Base-by-base conservation (phyloP, 2,888 invertebrate species). In the Petrolisthes manimaculis region DNA sequence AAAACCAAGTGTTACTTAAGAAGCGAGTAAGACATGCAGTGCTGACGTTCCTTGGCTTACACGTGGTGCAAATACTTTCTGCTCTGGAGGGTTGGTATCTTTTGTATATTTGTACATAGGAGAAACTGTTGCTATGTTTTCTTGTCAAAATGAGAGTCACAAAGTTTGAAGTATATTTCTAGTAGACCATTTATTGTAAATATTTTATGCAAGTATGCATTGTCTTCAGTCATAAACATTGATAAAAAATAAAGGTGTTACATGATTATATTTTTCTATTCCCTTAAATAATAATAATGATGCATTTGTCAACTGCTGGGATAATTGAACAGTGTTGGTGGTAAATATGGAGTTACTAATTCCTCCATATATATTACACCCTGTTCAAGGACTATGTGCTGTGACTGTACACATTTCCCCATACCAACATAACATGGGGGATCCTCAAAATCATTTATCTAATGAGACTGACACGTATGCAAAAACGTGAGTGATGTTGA, bases 101-200 rank as follows among this genome's bases (percentile, higher is more conserved):
- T 88, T 85, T 89, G 89, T 89, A 89, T 69, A 89, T 89, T 89
- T 89, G 89, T 89, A 89, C 67, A 89, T 89, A 89, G 55, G 75
- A 88, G 85, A 89, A 37, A 86, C 84, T 89, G 89, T 89, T 89
- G 86, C 86, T 89, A 89, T 86, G 89, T 89, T 89, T 89, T 86
- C 89, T 89, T 89, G 89, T 89, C 89, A 89, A 80, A 78, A 86
- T 85, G 85, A 89, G 85, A 89, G 85, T 89, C 89, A 89, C 89
- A 86, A 89, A 89, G 89, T 89, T 89, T 86, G 89, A 89, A 79
- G 89, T 89, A 89, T 89, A 89, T 89, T 89, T 89, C 89, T 89
- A 89, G 89, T 89, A 89, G 89, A 89, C 81, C 81, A 85, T 89
- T 89, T 89, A 89, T 85, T 89, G 89, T 89, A 89, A 82, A 89